These are phyloP conservation scores for Ophion slaviceki DNA, from an alignment of 2,888 invertebrate genomes.

Conservation along the genomic window DNA sequence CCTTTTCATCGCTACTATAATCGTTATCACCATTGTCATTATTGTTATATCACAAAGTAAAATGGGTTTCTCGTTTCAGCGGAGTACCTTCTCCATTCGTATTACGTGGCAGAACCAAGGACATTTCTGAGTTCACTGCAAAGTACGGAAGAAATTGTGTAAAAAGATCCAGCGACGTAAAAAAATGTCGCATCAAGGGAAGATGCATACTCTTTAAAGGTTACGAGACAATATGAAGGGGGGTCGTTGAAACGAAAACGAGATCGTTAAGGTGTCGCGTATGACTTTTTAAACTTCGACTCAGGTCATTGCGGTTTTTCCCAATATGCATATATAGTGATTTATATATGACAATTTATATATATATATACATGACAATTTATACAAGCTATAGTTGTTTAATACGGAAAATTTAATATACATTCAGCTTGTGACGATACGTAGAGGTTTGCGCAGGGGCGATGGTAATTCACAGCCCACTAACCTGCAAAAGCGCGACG, in stretches of 20 bases:
- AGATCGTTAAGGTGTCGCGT: constrained; percentile 12
- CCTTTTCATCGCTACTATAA: too few species aligned
- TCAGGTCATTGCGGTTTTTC: constrained; percentile 6
- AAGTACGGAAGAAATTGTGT: too few species aligned
- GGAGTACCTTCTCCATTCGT: too few species aligned
- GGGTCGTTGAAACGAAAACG: background rate
- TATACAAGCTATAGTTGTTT: constrained; percentile 16
- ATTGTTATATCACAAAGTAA: background rate
- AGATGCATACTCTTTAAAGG: constrained; percentile 2
- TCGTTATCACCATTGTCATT: background rate
- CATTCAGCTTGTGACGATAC: constrained; percentile 38
- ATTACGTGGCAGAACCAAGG: too few species aligned
- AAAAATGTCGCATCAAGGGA: background rate
- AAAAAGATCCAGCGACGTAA: background rate
- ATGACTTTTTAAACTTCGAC: constrained; percentile 6
- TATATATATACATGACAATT: constrained; percentile 21
- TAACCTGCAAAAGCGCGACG: constrained; percentile 55
- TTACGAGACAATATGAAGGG: constrained; percentile 6
- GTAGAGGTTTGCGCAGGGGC: constrained; percentile 45
- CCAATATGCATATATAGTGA: background rate
- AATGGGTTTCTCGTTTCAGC: too few species aligned
- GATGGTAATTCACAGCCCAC: constrained; percentile 67
- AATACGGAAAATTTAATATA: constrained; percentile 24
- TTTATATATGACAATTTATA: background rate
- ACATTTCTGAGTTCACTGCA: too few species aligned